Evolutionary conservation across 2,888 invertebrate species (phyloP).

Genomic region (Metellina segmentata): DNA sequence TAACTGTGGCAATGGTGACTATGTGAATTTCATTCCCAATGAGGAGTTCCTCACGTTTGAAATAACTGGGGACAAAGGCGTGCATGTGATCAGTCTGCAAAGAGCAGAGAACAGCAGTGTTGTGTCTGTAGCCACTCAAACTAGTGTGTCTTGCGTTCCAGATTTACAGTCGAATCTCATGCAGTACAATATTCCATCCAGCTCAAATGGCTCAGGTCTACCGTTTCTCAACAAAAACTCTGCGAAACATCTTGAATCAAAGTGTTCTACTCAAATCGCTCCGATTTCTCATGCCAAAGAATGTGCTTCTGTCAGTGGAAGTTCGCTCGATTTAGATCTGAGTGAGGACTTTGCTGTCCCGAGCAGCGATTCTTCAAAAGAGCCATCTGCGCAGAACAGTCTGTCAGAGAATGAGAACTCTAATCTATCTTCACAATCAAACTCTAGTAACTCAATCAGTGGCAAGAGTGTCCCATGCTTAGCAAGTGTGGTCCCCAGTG

Average conservation of each 20-base stretch:
- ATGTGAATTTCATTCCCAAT: conserved; percentile 75
- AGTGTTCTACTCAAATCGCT: conserved; percentile 50
- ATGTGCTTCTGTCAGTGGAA: conserved; percentile 44
- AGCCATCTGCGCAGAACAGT: conserved; percentile 55
- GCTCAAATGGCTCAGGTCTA: conserved; percentile 68
- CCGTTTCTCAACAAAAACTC: conserved; percentile 49
- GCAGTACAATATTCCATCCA: conserved; percentile 73
- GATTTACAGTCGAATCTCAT: conserved; percentile 54
- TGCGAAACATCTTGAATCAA: conserved; percentile 64
- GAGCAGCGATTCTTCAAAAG: conserved; percentile 67
- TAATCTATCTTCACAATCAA: conserved; percentile 71
- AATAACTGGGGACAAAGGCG: conserved; percentile 73
- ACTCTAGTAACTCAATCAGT: conserved; percentile 65
- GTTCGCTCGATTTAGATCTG: conserved; percentile 55
- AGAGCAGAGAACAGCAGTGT: conserved; percentile 68
- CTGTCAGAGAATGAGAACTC: conserved; percentile 71
- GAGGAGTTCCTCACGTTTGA: conserved; percentile 78
- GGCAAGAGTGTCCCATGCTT: conserved; percentile 34
- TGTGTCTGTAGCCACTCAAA: conserved; percentile 77
- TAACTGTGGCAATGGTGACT: conserved; percentile 59
- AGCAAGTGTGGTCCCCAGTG: conserved; percentile 46
- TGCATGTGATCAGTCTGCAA: conserved; percentile 72
- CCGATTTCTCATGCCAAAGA: conserved; percentile 50
- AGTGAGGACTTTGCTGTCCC: conserved; percentile 43
- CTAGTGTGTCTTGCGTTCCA: conserved; percentile 76